Evolutionary conservation across 64 coral and sea anemone species (phyloP), one percentile per base, ranked within the genome.

Genomic region (Cladopsammia gracilis): DNA sequence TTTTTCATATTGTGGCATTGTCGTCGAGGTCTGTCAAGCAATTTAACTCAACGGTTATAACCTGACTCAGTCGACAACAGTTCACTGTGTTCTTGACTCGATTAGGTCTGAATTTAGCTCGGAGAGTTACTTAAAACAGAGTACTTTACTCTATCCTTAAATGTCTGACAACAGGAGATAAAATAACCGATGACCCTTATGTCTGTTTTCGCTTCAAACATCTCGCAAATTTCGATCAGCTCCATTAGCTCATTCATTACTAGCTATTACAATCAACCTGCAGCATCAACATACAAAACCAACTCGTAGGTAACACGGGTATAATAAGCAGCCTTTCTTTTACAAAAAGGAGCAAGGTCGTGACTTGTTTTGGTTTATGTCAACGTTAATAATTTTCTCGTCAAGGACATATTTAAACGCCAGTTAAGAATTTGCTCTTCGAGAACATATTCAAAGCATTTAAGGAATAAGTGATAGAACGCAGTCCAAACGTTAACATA

Each of bases 391-490:
- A 75, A 75, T 46, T 56, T 56, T 56, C 12, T 56, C 53, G 34
- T 34, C 34, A 34, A 34, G 34, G 34, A 34, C 34, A 25, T 18
- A 69, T 44, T 72, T 72, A 34, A 34, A 34, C 34, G 34, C 34
- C 34, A 2, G 34, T 34, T 34, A 34, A 34, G 34, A 34, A 34
- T 34, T 34, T 34, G 0, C 2, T 72, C 18, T 45, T 72, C 34
- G 46, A 72, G 34, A 45, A 75, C 72, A 18, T 50, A 44, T 50
- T 75, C 50, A 45, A 52, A 11, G 20, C 11, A 48, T 59, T 25
- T 79, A 58, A 67, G 67, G 62, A n/a, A 84, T 64, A 67, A 67
- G 44, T 66, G 80, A 84, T 67, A 84, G 1, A 23, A 84, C n/a
- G 20, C 42, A 83, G 59, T 20, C 16, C 18, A n/a, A 65, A 48